phyloP scores from a whole-genome alignment of 1,140 invertebrate species.

The Goniozus legneri region DNA sequence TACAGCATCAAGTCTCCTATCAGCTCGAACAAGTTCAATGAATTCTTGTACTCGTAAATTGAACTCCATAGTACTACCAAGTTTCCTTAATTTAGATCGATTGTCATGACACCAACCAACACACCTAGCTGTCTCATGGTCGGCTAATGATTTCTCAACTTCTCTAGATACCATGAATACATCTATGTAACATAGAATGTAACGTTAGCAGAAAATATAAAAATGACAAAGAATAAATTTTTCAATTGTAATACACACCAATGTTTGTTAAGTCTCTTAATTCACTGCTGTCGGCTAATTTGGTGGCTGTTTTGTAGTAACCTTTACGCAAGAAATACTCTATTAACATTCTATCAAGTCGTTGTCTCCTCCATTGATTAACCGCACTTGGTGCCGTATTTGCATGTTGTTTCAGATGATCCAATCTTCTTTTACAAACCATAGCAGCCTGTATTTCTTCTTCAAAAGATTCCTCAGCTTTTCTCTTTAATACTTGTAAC shows the following conservation, averaged over 20 bases:
- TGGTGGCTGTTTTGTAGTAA: conserved; percentile 89
- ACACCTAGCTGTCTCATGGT: conserved; percentile 82
- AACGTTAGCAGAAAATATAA: too few species aligned
- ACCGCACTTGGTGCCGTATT: conserved; percentile 55
- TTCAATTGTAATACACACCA: conserved; percentile 49
- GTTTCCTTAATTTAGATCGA: conserved; percentile 90
- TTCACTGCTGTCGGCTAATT: conserved; percentile 76
- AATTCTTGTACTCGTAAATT: conserved; percentile 90
- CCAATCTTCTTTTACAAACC: conserved; percentile 84
- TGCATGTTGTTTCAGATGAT: conserved; percentile 84
- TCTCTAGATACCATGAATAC: conserved; percentile 87
- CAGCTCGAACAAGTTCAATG: conserved; percentile 86
- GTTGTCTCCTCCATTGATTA: conserved; percentile 82
- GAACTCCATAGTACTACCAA: conserved; percentile 87
- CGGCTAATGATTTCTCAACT: conserved; percentile 75
- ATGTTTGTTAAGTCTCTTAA: conserved; percentile 91
- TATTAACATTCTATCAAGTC: conserved; percentile 91
- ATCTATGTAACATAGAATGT: conserved; percentile 53
- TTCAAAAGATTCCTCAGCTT: conserved; percentile 87
- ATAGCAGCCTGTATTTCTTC: conserved; percentile 87
- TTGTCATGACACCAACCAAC: conserved; percentile 98
- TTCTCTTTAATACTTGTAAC: conserved; percentile 86
- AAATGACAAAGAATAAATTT: not conserved
- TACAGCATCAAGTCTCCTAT: conserved; percentile 85
- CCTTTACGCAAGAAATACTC: conserved; percentile 95